Conservation (phyloP, 2,888 invertebrate species). For the Rhingia campestris region DNA sequence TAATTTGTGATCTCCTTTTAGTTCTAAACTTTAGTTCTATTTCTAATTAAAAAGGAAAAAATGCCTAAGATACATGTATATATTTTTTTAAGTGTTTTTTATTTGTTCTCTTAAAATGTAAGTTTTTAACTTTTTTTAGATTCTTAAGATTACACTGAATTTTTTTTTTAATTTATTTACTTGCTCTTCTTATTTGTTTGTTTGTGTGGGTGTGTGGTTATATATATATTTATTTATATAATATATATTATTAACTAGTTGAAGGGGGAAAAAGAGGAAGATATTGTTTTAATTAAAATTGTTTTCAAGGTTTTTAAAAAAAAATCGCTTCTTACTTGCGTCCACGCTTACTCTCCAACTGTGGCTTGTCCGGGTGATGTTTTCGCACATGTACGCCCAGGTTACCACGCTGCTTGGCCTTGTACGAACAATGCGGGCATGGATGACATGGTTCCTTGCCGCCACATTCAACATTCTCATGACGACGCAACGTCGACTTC, state of each 20-base stretch:
- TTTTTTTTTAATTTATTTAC: slow-evolving; percentile 36
- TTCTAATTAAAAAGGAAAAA: slow-evolving; percentile 36
- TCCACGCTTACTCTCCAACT: slow-evolving; percentile 82
- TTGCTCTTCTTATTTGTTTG: slow-evolving; percentile 38
- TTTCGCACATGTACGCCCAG: slow-evolving; percentile 91
- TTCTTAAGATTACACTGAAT: slow-evolving; percentile 49
- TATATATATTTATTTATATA: slow-evolving; percentile 44
- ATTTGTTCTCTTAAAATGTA: slow-evolving; percentile 26
- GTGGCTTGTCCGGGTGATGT: slow-evolving; percentile 86
- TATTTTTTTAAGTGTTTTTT: slow-evolving; percentile 45
- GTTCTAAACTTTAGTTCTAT: slow-evolving; percentile 17
- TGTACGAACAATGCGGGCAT: slow-evolving; percentile 90
- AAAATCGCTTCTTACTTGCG: slow-evolving; percentile 79
- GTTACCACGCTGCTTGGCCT: slow-evolving; percentile 92
- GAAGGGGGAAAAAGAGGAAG: slow-evolving; percentile 38
- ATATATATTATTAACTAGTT: slow-evolving; percentile 62
- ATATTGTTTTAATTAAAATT: slow-evolving; percentile 27
- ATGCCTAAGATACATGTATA: slow-evolving; percentile 21
- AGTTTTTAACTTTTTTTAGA: slow-evolving; percentile 54
- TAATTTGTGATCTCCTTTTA: slow-evolving; percentile 48
- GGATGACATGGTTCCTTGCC: slow-evolving; percentile 92
- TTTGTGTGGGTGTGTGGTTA: slow-evolving; percentile 32
- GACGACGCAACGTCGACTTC: slow-evolving; percentile 92
- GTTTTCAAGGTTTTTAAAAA: slow-evolving; percentile 12
- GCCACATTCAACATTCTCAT: slow-evolving; percentile 92